phyloP scores from a whole-genome alignment of 2,797 vertebrate genomes.

The Sphenodon punctatus region DNA sequence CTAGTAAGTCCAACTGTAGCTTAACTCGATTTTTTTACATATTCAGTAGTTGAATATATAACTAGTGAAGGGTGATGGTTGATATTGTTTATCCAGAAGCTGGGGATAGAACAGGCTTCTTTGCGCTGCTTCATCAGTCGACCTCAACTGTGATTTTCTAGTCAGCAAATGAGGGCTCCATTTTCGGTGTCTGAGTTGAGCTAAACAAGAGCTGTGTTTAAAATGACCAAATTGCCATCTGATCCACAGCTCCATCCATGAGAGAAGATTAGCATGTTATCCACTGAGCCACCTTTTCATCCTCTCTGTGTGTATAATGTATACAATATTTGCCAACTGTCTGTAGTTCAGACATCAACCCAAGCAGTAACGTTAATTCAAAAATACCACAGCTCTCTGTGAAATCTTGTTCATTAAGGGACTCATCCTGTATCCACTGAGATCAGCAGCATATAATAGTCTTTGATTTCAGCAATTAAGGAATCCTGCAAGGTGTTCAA shows the following conservation, averaged over 20 bases:
- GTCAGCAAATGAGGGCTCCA: constrained; percentile 78
- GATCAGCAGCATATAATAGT: too few species aligned
- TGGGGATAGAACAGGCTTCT: constrained; percentile 78
- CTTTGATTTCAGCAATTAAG: too few species aligned
- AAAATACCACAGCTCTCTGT: too few species aligned
- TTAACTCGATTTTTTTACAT: constrained; percentile 71
- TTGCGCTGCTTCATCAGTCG: constrained; percentile 79
- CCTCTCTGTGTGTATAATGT: constrained; percentile 36
- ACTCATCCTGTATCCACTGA: too few species aligned
- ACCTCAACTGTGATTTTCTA: constrained; percentile 80
- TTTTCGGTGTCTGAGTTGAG: constrained; percentile 67
- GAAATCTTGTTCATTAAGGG: too few species aligned
- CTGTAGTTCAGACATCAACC: too few species aligned
- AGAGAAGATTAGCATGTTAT: constrained; percentile 53
- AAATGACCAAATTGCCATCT: constrained; percentile 70
- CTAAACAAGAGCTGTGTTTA: constrained; percentile 64
- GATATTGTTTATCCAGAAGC: constrained; percentile 69
- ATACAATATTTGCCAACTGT: too few species aligned
- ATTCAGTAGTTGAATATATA: constrained; percentile 70
- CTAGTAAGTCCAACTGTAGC: constrained; percentile 63
- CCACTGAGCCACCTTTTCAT: constrained; percentile 43
- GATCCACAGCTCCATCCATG: constrained; percentile 64
- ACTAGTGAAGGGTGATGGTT: constrained; percentile 75
- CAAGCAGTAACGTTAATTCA: too few species aligned
- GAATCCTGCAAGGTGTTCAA: too few species aligned